Evolutionary conservation across 2,797 vertebrate species (phyloP).

Genomic region (Chaunax sp.): DNA sequence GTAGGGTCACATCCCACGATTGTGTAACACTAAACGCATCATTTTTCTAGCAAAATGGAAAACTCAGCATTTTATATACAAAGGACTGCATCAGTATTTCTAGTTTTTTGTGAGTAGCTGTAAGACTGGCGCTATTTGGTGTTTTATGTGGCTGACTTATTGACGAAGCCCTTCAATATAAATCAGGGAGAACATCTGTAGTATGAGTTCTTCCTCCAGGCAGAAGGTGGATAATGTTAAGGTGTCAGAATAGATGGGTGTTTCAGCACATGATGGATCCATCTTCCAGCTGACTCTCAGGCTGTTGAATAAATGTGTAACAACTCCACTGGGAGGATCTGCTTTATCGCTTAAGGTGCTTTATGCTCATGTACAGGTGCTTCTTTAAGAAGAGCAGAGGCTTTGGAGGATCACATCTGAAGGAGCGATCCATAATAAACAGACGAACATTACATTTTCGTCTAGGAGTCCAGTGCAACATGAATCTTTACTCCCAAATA

Average conservation of each 20-base stretch:
- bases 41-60: constrained; percentile 28
- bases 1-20: constrained; percentile 10
- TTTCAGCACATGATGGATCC: constrained; percentile 62
- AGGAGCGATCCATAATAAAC: background rate
- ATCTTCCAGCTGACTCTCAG: constrained; percentile 55
- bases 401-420: constrained; percentile 8
- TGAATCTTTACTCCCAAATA: constrained; percentile 15
- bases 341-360: constrained; percentile 25
- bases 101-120: constrained; percentile 19
- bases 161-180: constrained; percentile 45
- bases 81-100: constrained; percentile 37
- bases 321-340: constrained; percentile 23
- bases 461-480: background rate
- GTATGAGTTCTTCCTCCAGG: constrained; percentile 56
- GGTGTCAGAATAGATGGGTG: constrained; percentile 55
- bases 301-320: constrained; percentile 37
- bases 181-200: constrained; percentile 63
- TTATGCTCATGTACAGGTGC: constrained; percentile 24
- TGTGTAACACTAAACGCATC: constrained; percentile 38
- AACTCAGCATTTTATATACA: constrained; percentile 40
- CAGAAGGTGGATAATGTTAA: constrained; percentile 62
- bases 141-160: constrained; percentile 52
- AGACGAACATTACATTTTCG: constrained; percentile 6
- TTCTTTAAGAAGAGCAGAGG: constrained; percentile 3
- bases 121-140: constrained; percentile 30